These are phyloP conservation scores for Liopterus haemorrhoidalis DNA, from an alignment of 2,888 invertebrate genomes.

Conservation along the genomic window DNA sequence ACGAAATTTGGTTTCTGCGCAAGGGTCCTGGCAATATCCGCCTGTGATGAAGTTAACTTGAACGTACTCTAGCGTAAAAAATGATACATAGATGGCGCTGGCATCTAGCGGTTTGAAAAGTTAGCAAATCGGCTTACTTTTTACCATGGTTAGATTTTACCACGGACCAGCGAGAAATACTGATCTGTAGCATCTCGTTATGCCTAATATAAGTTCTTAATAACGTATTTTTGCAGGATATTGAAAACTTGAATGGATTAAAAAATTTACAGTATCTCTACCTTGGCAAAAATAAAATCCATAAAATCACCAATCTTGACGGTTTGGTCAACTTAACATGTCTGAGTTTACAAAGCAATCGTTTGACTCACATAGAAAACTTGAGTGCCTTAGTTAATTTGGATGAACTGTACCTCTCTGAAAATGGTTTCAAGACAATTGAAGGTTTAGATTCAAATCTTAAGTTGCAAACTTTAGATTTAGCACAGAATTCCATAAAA, in stretches of 20 bases:
- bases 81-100: too few species aligned
- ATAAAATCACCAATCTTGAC: conserved; percentile 76
- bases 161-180: too few species aligned
- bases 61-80: too few species aligned
- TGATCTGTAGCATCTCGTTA: too few species aligned
- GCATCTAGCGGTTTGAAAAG: neutral
- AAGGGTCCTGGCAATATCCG: too few species aligned
- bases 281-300: conserved; percentile 93
- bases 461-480: conserved; percentile 77
- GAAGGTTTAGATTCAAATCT: conserved; percentile 68
- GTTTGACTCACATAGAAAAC: conserved; percentile 81
- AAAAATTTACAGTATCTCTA: conserved; percentile 71
- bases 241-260: conserved; percentile 78
- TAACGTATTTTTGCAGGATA: conserved; percentile 53
- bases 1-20: too few species aligned
- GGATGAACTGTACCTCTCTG: conserved; percentile 86
- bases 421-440: conserved; percentile 80
- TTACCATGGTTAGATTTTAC: too few species aligned
- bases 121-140: too few species aligned
- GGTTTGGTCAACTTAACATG: conserved; percentile 66
- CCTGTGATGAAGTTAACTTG: too few species aligned
- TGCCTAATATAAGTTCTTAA: too few species aligned
- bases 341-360: conserved; percentile 86
- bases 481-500: conserved; percentile 81
- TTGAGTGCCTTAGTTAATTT: conserved; percentile 66